Evolutionary conservation across 1,140 invertebrate species (phyloP).

Genomic region (Drosophila neocordata): DNA sequence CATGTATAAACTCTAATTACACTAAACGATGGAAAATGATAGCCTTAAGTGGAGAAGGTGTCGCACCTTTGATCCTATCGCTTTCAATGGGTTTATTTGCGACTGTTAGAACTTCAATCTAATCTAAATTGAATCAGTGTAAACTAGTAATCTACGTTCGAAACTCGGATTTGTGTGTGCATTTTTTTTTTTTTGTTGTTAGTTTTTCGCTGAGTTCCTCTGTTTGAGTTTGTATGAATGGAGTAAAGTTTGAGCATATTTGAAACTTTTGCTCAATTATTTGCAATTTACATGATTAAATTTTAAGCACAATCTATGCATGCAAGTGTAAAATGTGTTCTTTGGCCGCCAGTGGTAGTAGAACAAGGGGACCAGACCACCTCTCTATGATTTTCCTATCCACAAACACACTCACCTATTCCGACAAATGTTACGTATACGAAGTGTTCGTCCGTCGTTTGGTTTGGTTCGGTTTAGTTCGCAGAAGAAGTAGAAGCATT

Average conservation of each 20-base stretch:
- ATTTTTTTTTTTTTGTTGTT: too few species aligned
- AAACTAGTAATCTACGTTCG: not conserved
- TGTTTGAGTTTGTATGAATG: not conserved
- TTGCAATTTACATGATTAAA: conserved; percentile 73
- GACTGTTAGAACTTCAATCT: too few species aligned
- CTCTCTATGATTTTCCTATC: not conserved
- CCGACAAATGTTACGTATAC: conserved; percentile 53
- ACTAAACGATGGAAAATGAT: too few species aligned
- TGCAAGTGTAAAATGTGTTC: conserved; percentile 55
- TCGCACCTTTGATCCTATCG: too few species aligned
- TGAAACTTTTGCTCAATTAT: conserved; percentile 61
- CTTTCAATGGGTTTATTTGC: too few species aligned
- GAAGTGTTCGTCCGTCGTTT: conserved; percentile 27
- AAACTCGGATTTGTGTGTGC: too few species aligned
- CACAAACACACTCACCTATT: not conserved
- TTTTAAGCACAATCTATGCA: conserved; percentile 71
- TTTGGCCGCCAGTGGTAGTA: conserved; percentile 16
- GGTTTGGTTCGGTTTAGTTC: not conserved
- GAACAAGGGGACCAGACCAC: not conserved
- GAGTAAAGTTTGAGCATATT: conserved; percentile 9
- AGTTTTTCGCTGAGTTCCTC: too few species aligned
- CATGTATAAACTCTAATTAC: too few species aligned
- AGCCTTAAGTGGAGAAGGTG: too few species aligned
- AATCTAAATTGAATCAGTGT: not conserved
- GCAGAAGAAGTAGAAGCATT: conserved; percentile 3